Conservation (phyloP, 1,140 invertebrate species). For the Drosophila neocordata region DNA sequence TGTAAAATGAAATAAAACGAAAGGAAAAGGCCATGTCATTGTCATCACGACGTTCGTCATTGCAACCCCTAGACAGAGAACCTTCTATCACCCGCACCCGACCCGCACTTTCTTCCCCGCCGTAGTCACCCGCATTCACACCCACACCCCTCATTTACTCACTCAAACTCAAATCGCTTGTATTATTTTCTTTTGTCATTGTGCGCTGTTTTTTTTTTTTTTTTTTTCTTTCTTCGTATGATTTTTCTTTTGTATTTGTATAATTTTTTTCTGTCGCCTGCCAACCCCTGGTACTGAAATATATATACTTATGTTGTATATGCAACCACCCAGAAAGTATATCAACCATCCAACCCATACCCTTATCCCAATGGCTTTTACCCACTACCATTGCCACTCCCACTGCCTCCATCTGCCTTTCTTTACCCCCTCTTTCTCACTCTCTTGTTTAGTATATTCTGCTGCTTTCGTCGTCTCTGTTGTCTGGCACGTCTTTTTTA, state of each 20-base stretch:
- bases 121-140: too few species aligned
- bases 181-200: slow-evolving; percentile 79
- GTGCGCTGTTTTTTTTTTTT: slow-evolving; percentile 64
- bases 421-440: too few species aligned
- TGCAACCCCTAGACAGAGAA: slow-evolving; percentile 56
- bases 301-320: slow-evolving; percentile 17
- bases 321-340: slow-evolving; percentile 22
- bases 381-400: slow-evolving; percentile 9
- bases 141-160: slow-evolving; percentile 7
- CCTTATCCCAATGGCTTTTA: too few species aligned
- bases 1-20: slow-evolving; percentile 25
- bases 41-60: slow-evolving; percentile 67
- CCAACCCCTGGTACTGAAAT: slow-evolving; percentile 36
- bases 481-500: slow-evolving; percentile 66
- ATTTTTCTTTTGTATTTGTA: slow-evolving; percentile 79
- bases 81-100: not conserved
- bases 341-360: slow-evolving; percentile 3
- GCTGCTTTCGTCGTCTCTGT: slow-evolving; percentile 8
- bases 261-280: slow-evolving; percentile 77
- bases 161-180: slow-evolving; percentile 61
- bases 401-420: not conserved
- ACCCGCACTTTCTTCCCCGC: not conserved
- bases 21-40: slow-evolving; percentile 53
- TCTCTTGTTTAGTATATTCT: not conserved
- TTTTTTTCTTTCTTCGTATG: slow-evolving; percentile 39